phyloP scores from a whole-genome alignment of 2,888 invertebrate species.

The Rosalia funebris region DNA sequence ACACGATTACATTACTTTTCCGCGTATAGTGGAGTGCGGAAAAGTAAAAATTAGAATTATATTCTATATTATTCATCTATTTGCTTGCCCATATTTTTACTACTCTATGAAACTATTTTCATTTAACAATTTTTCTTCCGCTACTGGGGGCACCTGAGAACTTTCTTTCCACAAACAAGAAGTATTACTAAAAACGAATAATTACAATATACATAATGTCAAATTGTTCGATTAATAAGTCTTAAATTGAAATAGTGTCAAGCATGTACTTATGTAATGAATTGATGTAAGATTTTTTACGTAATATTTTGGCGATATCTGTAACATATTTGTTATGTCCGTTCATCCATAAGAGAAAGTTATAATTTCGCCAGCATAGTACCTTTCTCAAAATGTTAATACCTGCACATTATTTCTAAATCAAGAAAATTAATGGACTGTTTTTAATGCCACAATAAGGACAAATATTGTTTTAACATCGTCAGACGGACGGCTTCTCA shows the following conservation, averaged over 20 bases:
- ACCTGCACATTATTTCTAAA: conserved; percentile 2
- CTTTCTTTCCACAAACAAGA: background rate
- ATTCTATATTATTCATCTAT: too few relatives aligned
- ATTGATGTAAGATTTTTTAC: conserved; percentile 35
- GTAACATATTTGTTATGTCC: conserved; percentile 34
- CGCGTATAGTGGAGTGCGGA: too few relatives aligned
- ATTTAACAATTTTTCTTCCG: too few relatives aligned
- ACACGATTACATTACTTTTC: too few relatives aligned
- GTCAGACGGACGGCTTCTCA: too few relatives aligned
- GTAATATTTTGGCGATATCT: conserved; percentile 35
- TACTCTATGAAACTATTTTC: too few relatives aligned
- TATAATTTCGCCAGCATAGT: conserved; percentile 32
- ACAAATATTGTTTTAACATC: too few relatives aligned
- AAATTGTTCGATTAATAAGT: conserved; percentile 18
- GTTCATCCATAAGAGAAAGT: conserved; percentile 38
- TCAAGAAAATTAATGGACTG: too few relatives aligned
- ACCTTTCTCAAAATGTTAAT: conserved; percentile 22
- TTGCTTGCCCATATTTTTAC: too few relatives aligned
- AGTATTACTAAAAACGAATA: background rate
- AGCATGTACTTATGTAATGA: conserved; percentile 24
- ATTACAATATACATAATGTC: background rate
- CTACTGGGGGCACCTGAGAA: background rate
- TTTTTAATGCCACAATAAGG: too few relatives aligned
- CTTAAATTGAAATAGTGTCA: conserved; percentile 27
- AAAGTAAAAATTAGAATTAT: too few relatives aligned